Conservation (phyloP, 2,113 vertebrate species). For the Rhombomys opimus region DNA sequence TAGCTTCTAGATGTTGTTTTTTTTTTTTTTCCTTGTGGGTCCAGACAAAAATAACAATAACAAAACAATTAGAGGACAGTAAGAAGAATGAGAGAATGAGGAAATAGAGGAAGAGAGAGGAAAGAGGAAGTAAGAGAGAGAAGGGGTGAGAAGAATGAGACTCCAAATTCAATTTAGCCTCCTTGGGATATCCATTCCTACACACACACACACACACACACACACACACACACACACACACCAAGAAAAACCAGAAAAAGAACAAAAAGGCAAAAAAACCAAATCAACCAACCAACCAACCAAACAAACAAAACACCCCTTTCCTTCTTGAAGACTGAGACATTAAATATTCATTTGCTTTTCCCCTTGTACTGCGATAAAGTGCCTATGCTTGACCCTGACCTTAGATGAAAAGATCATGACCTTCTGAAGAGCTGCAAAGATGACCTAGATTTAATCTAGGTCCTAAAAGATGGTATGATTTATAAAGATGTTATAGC, state of each 20-base stretch:
- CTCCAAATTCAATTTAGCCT: conserved; percentile 25
- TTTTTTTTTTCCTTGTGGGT: neutral
- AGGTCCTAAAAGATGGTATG: neutral
- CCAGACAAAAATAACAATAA: neutral
- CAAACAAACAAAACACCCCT: neutral
- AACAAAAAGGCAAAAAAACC: neutral
- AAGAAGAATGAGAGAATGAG: rapidly evolving
- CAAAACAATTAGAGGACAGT: rapidly evolving
- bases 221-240: neutral
- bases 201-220: neutral
- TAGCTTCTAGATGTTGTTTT: neutral
- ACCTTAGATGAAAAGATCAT: neutral
- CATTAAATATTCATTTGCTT: conserved; percentile 40
- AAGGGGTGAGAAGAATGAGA: neutral
- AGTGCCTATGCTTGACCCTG: conserved; percentile 32
- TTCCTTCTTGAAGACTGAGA: conserved; percentile 34
- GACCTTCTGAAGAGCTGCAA: neutral
- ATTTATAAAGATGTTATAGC: neutral
- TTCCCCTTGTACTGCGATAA: conserved; percentile 13
- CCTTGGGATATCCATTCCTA: neutral
- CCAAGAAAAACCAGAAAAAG: too few species aligned
- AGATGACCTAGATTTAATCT: neutral
- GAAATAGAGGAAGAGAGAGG: rapidly evolving
- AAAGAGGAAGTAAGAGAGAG: neutral
- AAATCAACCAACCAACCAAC: neutral